Evolutionary conservation across 2,113 vertebrate genomes (phyloP).

Genomic region (Phylloscopus trochilus): DNA sequence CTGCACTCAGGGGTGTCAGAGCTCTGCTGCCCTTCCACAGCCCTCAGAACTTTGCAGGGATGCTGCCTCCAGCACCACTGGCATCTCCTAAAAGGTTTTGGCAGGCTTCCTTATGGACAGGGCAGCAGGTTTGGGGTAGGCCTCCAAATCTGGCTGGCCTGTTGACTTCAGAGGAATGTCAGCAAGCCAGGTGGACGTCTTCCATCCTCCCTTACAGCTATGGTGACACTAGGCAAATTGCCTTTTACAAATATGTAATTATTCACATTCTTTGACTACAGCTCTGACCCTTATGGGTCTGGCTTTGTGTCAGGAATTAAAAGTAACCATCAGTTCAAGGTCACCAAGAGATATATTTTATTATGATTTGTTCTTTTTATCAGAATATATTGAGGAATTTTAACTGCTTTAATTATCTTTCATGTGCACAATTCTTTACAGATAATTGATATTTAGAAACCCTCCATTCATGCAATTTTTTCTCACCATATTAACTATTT

Average conservation of each 20-base stretch:
- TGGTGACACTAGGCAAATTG: background rate
- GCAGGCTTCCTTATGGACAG: background rate
- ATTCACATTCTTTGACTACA: background rate
- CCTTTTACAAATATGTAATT: background rate
- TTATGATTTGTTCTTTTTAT: slow-evolving; percentile 22
- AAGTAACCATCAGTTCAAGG: background rate
- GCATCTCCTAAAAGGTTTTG: background rate
- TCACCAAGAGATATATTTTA: background rate
- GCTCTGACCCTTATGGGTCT: background rate
- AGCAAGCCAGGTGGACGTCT: background rate
- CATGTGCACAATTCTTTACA: background rate
- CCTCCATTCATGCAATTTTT: slow-evolving; percentile 2
- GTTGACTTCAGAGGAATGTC: background rate
- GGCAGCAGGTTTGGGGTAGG: background rate
- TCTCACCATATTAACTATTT: slow-evolving; percentile 44
- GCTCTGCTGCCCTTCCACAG: slow-evolving; percentile 30
- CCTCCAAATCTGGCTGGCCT: background rate
- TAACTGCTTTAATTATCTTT: background rate
- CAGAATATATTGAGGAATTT: background rate
- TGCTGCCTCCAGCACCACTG: background rate
- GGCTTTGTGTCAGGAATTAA: background rate
- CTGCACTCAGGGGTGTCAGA: background rate
- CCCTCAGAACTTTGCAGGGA: background rate
- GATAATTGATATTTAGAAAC: slow-evolving; percentile 4
- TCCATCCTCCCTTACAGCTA: background rate